Conservation (phyloP, 2,797 vertebrate genomes). For the Anolis apletophallus region DNA sequence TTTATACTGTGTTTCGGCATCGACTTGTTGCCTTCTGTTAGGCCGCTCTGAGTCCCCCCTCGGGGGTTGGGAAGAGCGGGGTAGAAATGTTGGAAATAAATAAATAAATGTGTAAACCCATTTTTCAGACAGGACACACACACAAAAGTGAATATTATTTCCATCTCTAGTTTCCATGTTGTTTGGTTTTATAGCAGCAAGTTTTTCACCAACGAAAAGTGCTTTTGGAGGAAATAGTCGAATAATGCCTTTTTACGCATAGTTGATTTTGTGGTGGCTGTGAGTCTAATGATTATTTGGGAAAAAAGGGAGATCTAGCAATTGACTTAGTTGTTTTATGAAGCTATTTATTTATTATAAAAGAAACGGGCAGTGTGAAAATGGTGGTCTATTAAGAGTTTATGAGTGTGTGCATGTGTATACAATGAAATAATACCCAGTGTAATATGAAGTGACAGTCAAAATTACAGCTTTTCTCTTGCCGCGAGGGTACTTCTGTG, state of each 20-base stretch:
- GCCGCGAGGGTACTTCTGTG: slow-evolving; percentile 86
- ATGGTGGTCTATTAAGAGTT: slow-evolving; percentile 84
- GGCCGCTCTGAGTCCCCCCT: too few relatives aligned
- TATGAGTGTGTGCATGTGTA: slow-evolving; percentile 80
- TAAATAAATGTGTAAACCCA: too few relatives aligned
- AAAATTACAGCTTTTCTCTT: slow-evolving; percentile 89
- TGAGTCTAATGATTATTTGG: slow-evolving; percentile 28
- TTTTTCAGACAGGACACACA: too few relatives aligned
- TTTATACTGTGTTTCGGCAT: too few relatives aligned
- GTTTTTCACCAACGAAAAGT: neutral
- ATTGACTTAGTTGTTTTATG: slow-evolving; percentile 80
- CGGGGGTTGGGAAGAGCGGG: too few relatives aligned
- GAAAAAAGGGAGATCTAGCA: slow-evolving; percentile 61
- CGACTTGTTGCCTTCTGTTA: too few relatives aligned
- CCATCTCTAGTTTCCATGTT: slow-evolving; percentile 5
- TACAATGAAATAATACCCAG: slow-evolving; percentile 87
- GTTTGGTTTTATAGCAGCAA: slow-evolving; percentile 33
- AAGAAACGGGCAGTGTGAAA: slow-evolving; percentile 76
- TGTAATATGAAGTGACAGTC: slow-evolving; percentile 91
- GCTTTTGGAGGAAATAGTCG: slow-evolving; percentile 49
- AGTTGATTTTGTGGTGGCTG: slow-evolving; percentile 60
- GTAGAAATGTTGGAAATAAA: too few relatives aligned
- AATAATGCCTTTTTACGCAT: slow-evolving; percentile 59
- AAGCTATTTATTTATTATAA: slow-evolving; percentile 81
- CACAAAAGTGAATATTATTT: too few relatives aligned